Base-by-base conservation (phyloP, 2,797 vertebrate genomes). In the Eulemur albifrons region DNA sequence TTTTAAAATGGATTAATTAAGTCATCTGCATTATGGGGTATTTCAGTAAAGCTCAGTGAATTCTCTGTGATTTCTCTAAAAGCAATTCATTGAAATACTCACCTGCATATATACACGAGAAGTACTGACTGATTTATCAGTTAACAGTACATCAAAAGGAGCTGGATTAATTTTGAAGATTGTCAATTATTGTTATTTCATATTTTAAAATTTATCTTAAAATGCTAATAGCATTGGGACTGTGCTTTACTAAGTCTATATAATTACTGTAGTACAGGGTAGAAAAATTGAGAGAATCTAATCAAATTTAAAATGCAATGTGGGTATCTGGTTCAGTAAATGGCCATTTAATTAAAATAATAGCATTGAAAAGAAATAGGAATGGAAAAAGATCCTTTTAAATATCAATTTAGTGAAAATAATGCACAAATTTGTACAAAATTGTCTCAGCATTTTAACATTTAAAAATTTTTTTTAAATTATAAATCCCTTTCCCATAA, bases 1-100 rank as follows among this genome's bases (percentile, higher is more conserved):
- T 81, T 95, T 95, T 85, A 6, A 83, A 63, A 69, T 85, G 18
- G 5, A 84, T 90, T 81, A 43, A 20, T 54, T 93, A 89, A 63
- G 7, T 59, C 2, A 48, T 14, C 54, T 75, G 12, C 43, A 84
- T 83, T 95, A 50, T 76, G 15, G 38, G 48, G 45, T 20, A 86
- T 84, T 87, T 61, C 30, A 81, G 10, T 81, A 92, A 84, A 57
- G 9, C 9, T 65, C 2, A 70, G 10, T 79, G 8, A 95, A 72
- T 45, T 84, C 38, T 40, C 5, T 50, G 13, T 77, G 45, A 92
- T 94, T 86, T 92, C 20, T 7, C 21, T 91, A 38, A 88, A 94
- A 94, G 7, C 2, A 75, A 72, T 54, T 79, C 9, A 69, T 48
- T 80, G 61, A 73, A 88, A 77, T 65, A 82, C 82, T 54, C 17